phyloP scores from a whole-genome alignment of 2,797 vertebrate genomes.

The Taenioides sp. region DNA sequence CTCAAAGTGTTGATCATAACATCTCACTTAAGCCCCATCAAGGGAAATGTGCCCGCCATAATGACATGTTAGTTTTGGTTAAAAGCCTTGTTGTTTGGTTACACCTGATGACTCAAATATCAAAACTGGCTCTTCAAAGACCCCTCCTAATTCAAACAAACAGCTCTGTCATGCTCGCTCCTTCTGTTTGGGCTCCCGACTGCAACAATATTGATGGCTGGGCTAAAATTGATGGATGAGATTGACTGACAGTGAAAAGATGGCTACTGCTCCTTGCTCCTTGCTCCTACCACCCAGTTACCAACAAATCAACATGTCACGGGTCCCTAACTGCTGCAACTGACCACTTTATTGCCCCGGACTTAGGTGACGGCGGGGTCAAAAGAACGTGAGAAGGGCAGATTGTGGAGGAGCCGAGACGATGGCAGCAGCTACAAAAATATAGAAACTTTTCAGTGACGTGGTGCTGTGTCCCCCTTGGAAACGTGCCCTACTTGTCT shows the following conservation, averaged over 20 bases:
- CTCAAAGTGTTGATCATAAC: background rate
- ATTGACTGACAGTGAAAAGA: conserved; percentile 30
- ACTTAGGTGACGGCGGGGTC: conserved; percentile 34
- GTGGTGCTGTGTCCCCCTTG: background rate
- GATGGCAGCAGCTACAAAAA: conserved; percentile 36
- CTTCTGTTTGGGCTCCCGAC: conserved; percentile 30
- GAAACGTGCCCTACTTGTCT: conserved; percentile 46
- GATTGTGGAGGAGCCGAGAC: conserved; percentile 38
- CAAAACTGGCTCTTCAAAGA: conserved; percentile 12
- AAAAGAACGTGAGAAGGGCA: conserved; percentile 58
- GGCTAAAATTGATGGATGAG: conserved; percentile 35
- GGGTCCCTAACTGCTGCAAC: conserved; percentile 49
- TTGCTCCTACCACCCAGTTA: conserved; percentile 27
- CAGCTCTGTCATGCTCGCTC: conserved; percentile 14
- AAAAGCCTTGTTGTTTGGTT: conserved; percentile 12
- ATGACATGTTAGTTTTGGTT: conserved; percentile 10
- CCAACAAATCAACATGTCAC: conserved; percentile 44
- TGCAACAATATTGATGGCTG: conserved; percentile 28
- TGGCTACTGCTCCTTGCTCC: conserved; percentile 18
- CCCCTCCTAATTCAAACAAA: conserved; percentile 7
- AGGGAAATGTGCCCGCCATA: background rate
- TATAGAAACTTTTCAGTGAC: conserved; percentile 2
- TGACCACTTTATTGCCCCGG: conserved; percentile 45
- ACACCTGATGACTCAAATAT: conserved; percentile 15
- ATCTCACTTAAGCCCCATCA: background rate